These are phyloP conservation scores for Automeris io DNA, from an alignment of 2,888 invertebrate species.

Conservation along the genomic window DNA sequence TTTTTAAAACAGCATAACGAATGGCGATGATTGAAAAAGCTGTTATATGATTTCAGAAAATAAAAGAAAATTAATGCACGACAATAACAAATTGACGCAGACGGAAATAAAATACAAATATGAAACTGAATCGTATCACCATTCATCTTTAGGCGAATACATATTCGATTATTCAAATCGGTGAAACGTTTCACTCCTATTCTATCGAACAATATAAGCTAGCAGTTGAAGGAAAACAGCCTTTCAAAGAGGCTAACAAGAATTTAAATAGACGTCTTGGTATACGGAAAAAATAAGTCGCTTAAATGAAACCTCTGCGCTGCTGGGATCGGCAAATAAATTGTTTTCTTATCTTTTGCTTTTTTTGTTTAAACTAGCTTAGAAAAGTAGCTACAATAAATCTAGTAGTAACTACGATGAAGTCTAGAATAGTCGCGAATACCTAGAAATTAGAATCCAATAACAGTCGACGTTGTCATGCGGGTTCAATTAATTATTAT, in stretches of 20 bases:
- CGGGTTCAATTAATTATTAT: too few species aligned
- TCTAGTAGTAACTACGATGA: too few species aligned
- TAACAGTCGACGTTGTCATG: too few species aligned
- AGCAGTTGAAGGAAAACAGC: slow-evolving; percentile 9
- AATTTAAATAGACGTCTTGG: slow-evolving; percentile 18
- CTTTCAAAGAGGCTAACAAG: slow-evolving; percentile 15
- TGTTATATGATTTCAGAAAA: slow-evolving; percentile 16
- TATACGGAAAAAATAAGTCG: slow-evolving; percentile 20
- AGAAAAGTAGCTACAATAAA: too few species aligned
- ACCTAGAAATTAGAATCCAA: too few species aligned
- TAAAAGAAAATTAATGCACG: neutral
- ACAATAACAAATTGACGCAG: slow-evolving; percentile 2
- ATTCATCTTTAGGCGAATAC: slow-evolving; percentile 12
- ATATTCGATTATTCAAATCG: slow-evolving; percentile 25
- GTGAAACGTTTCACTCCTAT: slow-evolving; percentile 15
- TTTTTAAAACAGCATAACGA: neutral
- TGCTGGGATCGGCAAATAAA: slow-evolving; percentile 2
- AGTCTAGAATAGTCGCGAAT: too few species aligned
- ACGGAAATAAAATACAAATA: slow-evolving; percentile 11
- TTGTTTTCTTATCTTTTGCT: slow-evolving; percentile 4
- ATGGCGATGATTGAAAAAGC: neutral
- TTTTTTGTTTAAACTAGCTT: too few species aligned
- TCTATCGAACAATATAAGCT: slow-evolving; percentile 14
- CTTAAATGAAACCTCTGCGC: slow-evolving; percentile 5
- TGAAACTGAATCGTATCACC: slow-evolving; percentile 8